Percentiles rank a stretch among this genome's conserved stretches.
These are phyloP conservation scores for Remorina albescens DNA, from an alignment of 2,797 vertebrate genomes.

Conservation along the genomic window DNA sequence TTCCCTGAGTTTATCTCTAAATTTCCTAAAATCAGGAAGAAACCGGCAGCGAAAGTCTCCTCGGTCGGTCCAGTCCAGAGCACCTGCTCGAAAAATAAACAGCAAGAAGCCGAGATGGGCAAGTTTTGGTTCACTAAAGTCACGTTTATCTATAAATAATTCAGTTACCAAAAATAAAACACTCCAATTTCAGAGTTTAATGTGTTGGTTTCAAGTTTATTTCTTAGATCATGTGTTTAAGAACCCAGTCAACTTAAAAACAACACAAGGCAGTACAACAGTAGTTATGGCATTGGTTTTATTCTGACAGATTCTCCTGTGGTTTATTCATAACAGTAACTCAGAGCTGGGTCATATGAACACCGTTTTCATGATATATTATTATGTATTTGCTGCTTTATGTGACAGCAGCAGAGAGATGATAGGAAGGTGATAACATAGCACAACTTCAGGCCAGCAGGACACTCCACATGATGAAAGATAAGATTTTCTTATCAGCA, in stretches of 20 bases:
- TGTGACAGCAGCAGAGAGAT: not conserved
- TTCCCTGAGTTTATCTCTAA: too few relatives aligned
- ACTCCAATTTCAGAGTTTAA: not conserved
- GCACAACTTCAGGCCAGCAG: not conserved
- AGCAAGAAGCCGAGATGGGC: not conserved
- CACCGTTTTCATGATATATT: not conserved
- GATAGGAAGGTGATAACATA: not conserved
- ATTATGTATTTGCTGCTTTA: not conserved
- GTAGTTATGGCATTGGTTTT: not conserved
- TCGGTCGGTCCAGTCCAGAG: not conserved
- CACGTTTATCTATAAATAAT: fast-evolving
- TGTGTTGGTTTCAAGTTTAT: not conserved
- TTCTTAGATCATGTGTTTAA: not conserved
- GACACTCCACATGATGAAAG: not conserved
- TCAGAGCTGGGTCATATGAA: not conserved
- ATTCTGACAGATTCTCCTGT: not conserved
- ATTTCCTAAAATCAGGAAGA: too few relatives aligned
- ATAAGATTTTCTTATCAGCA: not conserved
- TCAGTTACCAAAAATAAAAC: not conserved
- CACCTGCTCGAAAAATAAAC: slow-evolving; percentile 19
- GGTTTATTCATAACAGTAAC: not conserved
- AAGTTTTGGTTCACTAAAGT: not conserved
- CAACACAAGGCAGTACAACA: too few relatives aligned
- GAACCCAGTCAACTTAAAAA: not conserved
- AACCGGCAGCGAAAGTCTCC: not conserved